Evolutionary conservation across 23 tunicate species (phyloP).

Genomic region (Clavelina lepadiformis): DNA sequence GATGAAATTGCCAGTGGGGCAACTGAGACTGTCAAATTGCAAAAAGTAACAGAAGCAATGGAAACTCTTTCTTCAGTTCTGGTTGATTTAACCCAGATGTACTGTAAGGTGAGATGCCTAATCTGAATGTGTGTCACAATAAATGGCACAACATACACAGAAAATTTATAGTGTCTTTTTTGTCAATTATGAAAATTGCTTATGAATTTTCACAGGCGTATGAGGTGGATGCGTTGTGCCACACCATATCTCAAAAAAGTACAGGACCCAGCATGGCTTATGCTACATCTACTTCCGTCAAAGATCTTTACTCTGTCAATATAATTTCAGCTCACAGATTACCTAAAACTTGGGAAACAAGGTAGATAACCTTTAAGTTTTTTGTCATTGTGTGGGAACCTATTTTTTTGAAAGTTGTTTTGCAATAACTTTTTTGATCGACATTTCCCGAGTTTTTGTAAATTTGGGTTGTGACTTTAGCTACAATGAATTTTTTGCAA

Average conservation of each 20-base stretch:
- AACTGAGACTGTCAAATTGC: too few relatives aligned
- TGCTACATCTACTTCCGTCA: conserved; percentile 24
- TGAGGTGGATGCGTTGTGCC: conserved; percentile 18
- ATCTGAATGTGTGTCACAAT: not conserved
- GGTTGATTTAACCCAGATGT: conserved; percentile 29
- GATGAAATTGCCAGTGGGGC: too few relatives aligned
- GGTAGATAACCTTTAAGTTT: conserved; percentile 25
- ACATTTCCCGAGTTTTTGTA: not conserved
- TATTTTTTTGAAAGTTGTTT: not conserved
- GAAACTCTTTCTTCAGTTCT: conserved; percentile 36
- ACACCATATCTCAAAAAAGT: not conserved
- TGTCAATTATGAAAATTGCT: too few relatives aligned
- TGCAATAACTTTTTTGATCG: not conserved
- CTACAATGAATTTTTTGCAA: conserved; percentile 52
- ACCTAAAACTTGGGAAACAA: conserved; percentile 51
- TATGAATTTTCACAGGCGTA: conserved; percentile 14
- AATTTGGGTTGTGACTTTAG: conserved; percentile 12
- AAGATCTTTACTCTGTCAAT: conserved; percentile 49
- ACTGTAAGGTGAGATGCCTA: conserved; percentile 45
- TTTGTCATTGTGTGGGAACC: not conserved
- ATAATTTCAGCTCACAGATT: conserved; percentile 58
- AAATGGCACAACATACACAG: too few relatives aligned
- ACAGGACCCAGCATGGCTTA: not conserved
- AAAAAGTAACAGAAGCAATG: conserved; percentile 25
- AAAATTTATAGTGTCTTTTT: too few relatives aligned